Conservation (phyloP, 2,113 vertebrate genomes). For the Cathartes aura region DNA sequence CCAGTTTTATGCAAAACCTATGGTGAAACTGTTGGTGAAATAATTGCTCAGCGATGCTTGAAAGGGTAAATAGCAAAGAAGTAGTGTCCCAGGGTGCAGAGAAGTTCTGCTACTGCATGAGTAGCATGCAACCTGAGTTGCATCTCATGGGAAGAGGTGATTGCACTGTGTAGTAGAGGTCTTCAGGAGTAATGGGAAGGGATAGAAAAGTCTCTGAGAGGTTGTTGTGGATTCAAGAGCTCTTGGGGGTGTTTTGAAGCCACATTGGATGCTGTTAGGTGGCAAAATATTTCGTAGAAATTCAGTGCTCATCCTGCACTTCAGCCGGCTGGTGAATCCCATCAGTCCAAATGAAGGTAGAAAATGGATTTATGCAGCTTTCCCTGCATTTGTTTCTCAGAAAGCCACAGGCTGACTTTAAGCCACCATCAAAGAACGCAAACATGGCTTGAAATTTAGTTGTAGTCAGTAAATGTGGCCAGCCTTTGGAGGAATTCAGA, state of each 20-base stretch:
- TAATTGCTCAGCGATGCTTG: background rate
- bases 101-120: background rate
- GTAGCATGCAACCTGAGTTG: background rate
- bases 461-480: background rate
- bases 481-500: background rate
- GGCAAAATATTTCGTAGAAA: background rate
- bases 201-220: background rate
- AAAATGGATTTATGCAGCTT: background rate
- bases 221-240: background rate
- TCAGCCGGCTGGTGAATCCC: background rate
- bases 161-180: background rate
- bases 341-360: background rate
- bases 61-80: background rate
- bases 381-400: background rate
- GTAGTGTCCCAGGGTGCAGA: background rate
- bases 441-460: background rate
- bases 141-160: background rate
- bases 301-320: background rate
- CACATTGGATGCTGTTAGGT: background rate
- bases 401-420: background rate
- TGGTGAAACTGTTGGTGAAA: slow-evolving; percentile 2
- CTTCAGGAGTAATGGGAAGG: background rate
- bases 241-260: background rate
- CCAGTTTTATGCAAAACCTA: slow-evolving; percentile 24
- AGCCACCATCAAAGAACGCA: background rate